These are phyloP conservation scores for Embidobia sp. DNA, from an alignment of 2,888 invertebrate genomes.

Conservation along the genomic window DNA sequence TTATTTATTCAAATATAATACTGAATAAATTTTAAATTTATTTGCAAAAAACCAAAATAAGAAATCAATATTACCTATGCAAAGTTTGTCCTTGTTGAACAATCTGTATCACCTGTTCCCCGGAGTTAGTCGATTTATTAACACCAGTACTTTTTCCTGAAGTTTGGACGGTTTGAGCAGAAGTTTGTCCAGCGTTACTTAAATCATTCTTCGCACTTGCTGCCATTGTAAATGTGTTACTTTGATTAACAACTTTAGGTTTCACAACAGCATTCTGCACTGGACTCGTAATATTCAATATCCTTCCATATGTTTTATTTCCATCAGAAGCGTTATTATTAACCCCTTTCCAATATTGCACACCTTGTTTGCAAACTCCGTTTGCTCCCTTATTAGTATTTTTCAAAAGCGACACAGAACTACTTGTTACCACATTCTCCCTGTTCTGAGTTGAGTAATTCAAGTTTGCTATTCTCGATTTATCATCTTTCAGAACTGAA, in stretches of 20 bases:
- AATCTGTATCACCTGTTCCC: conserved; percentile 84
- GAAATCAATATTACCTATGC: conserved; percentile 78
- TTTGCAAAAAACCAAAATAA: conserved; percentile 8
- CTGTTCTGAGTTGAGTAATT: conserved; percentile 69
- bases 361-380: conserved; percentile 10
- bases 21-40: conserved; percentile 11
- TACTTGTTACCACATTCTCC: conserved; percentile 67
- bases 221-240: conserved; percentile 4
- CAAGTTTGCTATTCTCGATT: conserved; percentile 64
- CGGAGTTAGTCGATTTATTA: conserved; percentile 82
- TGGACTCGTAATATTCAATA: conserved; percentile 32
- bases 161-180: background rate
- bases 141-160: conserved; percentile 67
- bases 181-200: background rate
- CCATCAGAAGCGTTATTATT: background rate
- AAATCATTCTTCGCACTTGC: conserved; percentile 11
- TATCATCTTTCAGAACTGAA: conserved; percentile 71
- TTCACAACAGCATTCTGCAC: conserved; percentile 31
- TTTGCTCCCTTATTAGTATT: conserved; percentile 58
- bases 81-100: conserved; percentile 84
- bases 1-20: conserved; percentile 7
- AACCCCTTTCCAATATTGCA: conserved; percentile 18
- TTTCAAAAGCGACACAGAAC: conserved; percentile 76
- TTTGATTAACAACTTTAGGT: conserved; percentile 3
- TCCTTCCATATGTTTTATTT: conserved; percentile 29